phyloP scores from a whole-genome alignment of 2,797 vertebrate genomes.

The Anguilla obscura region DNA sequence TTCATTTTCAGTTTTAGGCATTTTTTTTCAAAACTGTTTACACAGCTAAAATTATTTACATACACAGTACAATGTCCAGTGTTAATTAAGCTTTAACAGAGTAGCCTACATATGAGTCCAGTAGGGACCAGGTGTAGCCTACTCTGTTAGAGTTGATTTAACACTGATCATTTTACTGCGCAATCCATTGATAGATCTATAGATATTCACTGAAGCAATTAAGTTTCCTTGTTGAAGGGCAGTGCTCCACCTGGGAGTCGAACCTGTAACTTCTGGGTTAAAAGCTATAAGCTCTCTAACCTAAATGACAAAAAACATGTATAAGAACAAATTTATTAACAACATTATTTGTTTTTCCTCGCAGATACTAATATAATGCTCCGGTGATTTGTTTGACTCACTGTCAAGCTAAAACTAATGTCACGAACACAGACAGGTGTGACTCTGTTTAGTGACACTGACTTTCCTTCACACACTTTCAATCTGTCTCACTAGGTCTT shows the following conservation, averaged over 20 bases:
- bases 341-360: not conserved
- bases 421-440: not conserved
- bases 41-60: not conserved
- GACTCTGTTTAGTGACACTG: conserved; percentile 12
- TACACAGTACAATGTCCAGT: too few relatives aligned
- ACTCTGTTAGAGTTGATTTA: too few relatives aligned
- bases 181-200: too few relatives aligned
- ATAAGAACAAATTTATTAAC: not conserved
- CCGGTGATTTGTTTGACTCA: conserved; percentile 12
- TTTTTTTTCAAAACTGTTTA: not conserved
- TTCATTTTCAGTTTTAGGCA: not conserved
- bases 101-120: too few relatives aligned
- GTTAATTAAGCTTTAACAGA: too few relatives aligned
- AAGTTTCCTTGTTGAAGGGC: too few relatives aligned
- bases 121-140: too few relatives aligned
- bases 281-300: too few relatives aligned
- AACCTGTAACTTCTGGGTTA: not conserved
- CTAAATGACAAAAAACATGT: not conserved
- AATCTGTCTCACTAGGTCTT: too few relatives aligned
- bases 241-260: not conserved
- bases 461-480: too few relatives aligned
- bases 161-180: too few relatives aligned
- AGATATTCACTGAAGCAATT: too few relatives aligned
- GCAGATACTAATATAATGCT: not conserved
- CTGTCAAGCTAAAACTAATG: not conserved